These are phyloP conservation scores for Andricus quercusramuli DNA, from an alignment of 2,888 invertebrate species.

Conservation along the genomic window DNA sequence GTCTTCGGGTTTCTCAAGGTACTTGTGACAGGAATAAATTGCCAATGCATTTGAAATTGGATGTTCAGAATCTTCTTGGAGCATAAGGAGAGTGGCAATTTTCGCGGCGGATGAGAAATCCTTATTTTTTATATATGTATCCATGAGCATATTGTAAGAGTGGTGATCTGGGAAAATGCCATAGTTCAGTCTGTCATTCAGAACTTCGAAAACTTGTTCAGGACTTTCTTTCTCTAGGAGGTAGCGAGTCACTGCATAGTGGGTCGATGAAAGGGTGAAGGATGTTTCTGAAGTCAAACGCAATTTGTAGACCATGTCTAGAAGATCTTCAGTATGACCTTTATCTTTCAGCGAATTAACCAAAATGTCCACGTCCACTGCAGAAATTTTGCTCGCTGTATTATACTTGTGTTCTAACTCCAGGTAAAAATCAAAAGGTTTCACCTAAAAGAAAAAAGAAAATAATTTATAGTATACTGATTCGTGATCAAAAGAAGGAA, in stretches of 20 bases:
- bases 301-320: slow-evolving; percentile 86
- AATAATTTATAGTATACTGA: too few relatives aligned
- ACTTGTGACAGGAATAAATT: slow-evolving; percentile 88
- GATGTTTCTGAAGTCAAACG: slow-evolving; percentile 86
- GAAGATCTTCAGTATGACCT: slow-evolving; percentile 84
- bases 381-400: slow-evolving; percentile 83
- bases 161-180: slow-evolving; percentile 94
- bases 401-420: slow-evolving; percentile 85
- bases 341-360: slow-evolving; percentile 84
- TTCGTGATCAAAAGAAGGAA: background rate
- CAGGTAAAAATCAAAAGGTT: slow-evolving; percentile 85
- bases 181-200: slow-evolving; percentile 91
- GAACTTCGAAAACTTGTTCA: slow-evolving; percentile 77
- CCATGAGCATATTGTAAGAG: slow-evolving; percentile 88
- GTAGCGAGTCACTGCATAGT: slow-evolving; percentile 88
- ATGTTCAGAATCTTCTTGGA: slow-evolving; percentile 92
- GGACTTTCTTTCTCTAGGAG: slow-evolving; percentile 83
- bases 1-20: slow-evolving; percentile 80
- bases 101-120: slow-evolving; percentile 87
- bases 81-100: slow-evolving; percentile 89
- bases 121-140: slow-evolving; percentile 86
- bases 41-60: slow-evolving; percentile 85
- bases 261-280: slow-evolving; percentile 88
- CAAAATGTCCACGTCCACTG: slow-evolving; percentile 91
- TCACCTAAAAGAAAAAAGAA: slow-evolving; percentile 60